These are phyloP conservation scores for Ostrea edulis DNA, from an alignment of 1,140 invertebrate species.

Conservation along the genomic window DNA sequence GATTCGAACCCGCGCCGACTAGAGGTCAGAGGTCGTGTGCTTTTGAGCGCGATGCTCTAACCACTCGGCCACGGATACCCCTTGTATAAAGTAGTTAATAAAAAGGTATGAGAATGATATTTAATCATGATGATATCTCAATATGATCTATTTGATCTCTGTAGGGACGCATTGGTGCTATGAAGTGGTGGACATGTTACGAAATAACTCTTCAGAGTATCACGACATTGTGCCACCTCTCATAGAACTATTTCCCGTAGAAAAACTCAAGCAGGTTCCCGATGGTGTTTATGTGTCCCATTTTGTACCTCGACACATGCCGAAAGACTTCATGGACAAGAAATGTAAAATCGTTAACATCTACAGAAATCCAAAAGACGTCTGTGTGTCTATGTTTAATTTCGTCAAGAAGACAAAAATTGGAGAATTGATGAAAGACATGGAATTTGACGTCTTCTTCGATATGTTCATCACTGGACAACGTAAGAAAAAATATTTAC, in stretches of 20 bases:
- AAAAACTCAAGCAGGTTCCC: conserved; percentile 4
- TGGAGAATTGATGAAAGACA: not conserved
- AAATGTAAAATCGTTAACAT: not conserved
- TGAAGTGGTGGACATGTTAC: not conserved
- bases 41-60: too few relatives aligned
- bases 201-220: not conserved
- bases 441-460: not conserved
- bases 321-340: not conserved
- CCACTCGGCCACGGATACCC: too few relatives aligned
- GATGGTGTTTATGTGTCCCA: not conserved
- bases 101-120: too few relatives aligned
- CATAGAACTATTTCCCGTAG: not conserved
- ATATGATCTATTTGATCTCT: not conserved
- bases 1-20: too few relatives aligned
- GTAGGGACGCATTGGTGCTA: not conserved
- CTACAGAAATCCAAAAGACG: conserved; percentile 39
- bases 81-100: too few relatives aligned
- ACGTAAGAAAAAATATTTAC: not conserved
- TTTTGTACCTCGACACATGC: not conserved
- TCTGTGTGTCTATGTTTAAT: not conserved
- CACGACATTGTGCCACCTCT: not conserved
- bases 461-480: not conserved
- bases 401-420: conserved; percentile 25
- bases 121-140: not conserved
- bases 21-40: too few relatives aligned